Percentiles rank a stretch among this genome's conserved stretches.
These are phyloP conservation scores for Eumeta japonica DNA, from an alignment of 1,140 invertebrate genomes.

Conservation along the genomic window DNA sequence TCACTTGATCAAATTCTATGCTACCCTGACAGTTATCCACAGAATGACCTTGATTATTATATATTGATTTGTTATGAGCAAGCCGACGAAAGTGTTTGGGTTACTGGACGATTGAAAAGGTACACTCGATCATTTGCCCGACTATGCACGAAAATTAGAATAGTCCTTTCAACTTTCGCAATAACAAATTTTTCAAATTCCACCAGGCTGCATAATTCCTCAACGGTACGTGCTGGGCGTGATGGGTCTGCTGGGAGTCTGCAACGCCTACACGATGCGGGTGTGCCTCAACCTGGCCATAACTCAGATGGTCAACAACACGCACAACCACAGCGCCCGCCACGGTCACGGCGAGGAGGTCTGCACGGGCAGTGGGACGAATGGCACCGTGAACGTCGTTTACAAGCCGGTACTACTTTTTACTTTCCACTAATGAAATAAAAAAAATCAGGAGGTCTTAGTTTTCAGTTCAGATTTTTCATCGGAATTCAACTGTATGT, in stretches of 20 bases:
- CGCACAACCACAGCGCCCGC: not conserved
- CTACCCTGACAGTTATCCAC: too few relatives aligned
- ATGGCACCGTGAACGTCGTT: too few relatives aligned
- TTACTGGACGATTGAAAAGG: too few relatives aligned
- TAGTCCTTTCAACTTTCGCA: not conserved
- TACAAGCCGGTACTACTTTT: too few relatives aligned
- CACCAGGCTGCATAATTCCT: conserved; percentile 63
- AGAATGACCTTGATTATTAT: not conserved
- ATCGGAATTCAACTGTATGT: too few relatives aligned
- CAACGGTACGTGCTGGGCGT: conserved; percentile 76
- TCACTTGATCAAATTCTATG: too few relatives aligned
- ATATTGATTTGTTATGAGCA: not conserved
- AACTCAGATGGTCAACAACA: conserved; percentile 74
- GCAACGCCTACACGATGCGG: conserved; percentile 84
- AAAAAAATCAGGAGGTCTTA: too few relatives aligned
- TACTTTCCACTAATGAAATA: too few relatives aligned
- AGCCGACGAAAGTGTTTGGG: not conserved
- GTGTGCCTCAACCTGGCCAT: conserved; percentile 85
- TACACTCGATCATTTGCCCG: too few relatives aligned
- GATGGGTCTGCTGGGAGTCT: conserved; percentile 79
- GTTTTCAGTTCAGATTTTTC: too few relatives aligned
- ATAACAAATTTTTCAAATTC: not conserved
- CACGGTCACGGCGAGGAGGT: too few relatives aligned
- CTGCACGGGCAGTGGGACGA: too few relatives aligned
- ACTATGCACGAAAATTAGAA: conserved; percentile 2